Evolutionary conservation across 2,113 vertebrate genomes (phyloP).

Genomic region (Phalacrocorax aristotelis): DNA sequence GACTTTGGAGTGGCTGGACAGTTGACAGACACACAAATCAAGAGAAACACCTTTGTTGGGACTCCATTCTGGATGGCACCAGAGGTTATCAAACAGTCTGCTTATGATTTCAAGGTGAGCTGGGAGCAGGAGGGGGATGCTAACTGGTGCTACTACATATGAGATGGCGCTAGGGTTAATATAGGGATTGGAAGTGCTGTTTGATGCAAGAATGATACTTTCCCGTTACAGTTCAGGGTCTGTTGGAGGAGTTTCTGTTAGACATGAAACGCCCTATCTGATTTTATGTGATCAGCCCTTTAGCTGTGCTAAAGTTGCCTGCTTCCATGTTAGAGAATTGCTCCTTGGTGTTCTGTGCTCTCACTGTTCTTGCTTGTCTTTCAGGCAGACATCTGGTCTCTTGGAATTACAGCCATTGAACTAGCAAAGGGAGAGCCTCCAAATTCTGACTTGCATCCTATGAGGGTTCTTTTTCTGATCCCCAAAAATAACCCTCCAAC

Average conservation of each 20-base stretch:
- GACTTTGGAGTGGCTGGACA: slow-evolving; percentile 98
- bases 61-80: slow-evolving; percentile 99
- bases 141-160: rapidly evolving
- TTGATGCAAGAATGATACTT: background rate
- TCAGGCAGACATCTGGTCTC: slow-evolving; percentile 98
- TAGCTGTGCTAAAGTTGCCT: background rate
- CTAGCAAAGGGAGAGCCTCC: slow-evolving; percentile 97
- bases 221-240: background rate
- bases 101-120: slow-evolving; percentile 96
- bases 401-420: slow-evolving; percentile 97
- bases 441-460: slow-evolving; percentile 96
- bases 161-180: background rate
- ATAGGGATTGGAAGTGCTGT: background rate
- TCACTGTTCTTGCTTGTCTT: background rate
- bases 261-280: background rate
- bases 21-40: slow-evolving; percentile 97
- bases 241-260: background rate
- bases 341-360: background rate
- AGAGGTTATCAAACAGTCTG: slow-evolving; percentile 98
- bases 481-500: slow-evolving; percentile 97
- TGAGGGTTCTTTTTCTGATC: slow-evolving; percentile 97
- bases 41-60: slow-evolving; percentile 98
- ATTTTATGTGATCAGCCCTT: background rate
- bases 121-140: background rate
- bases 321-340: background rate